Evolutionary conservation across 2,797 vertebrate genomes (phyloP), one percentile per base, ranked within the genome.

Genomic region (Poeciliopsis presidionis): DNA sequence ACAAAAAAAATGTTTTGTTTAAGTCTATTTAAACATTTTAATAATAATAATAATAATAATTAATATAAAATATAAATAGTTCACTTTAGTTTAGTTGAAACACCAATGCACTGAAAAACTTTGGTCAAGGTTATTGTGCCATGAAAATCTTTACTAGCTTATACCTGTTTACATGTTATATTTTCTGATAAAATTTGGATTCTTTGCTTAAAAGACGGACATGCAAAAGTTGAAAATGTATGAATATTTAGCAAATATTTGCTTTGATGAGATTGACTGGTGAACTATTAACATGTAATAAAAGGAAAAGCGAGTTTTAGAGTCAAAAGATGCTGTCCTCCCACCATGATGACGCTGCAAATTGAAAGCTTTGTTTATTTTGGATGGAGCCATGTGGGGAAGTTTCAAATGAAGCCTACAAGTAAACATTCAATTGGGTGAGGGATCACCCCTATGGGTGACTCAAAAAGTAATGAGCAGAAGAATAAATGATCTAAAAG

Each of bases 271-370:
- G n/a, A 20, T 13, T 53, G 25, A 22, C 53, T 9, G 65, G 2
- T 47, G 65, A 59, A n/a, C 47, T 25, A 51, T 61, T 3, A 53
- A 79, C 12, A 59, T 36, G 30, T 61, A 65, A 74, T 49, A 36
- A 47, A 72, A 7, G 4, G 22, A 0, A 16, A 75, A 75, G 43
- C 25, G 22, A 41, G 7, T 14, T 25, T 36, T n/a, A 55, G 5
- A 39, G 28, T 51, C 1, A 70, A 69, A n/a, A 55, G 39, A 33
- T 71, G 41, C 46, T 36, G 13, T 39, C 13, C 6, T 41, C 25
- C 28, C 73, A 47, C 46, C 72, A 78, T 51, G 49, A 77, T 79
- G 39, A 77, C 25, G 73, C 22, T 57, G 47, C 20, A 72, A 74
- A 49, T 41, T 16, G 16, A 75, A 76, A 65, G 4, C 18, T 61